A percentile compares a stretch with the other conserved stretches of the same genome.
phyloP scores from a whole-genome alignment of 1,140 invertebrate genomes.

The roundworm (Caenorhabditis elegans) region DNA sequence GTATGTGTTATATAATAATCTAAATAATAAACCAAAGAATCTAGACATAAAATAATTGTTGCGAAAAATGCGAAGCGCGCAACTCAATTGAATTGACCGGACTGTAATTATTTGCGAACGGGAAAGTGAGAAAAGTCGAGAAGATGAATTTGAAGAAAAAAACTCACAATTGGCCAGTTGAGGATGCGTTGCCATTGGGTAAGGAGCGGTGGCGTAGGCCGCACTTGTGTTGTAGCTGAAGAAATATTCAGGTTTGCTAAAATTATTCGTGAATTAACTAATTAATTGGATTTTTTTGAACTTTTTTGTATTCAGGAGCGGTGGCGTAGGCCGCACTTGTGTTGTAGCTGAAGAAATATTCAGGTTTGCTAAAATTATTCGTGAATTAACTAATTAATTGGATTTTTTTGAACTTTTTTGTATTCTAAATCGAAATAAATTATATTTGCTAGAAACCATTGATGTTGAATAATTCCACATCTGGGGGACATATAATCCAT shows the following conservation, averaged over 20 bases:
- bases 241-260: too few relatives aligned
- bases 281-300: too few relatives aligned
- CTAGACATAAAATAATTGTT: constrained; percentile 15
- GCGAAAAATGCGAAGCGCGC: not conserved
- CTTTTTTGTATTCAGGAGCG: too few relatives aligned
- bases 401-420: too few relatives aligned
- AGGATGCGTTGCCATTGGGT: constrained; percentile 7
- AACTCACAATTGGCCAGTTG: constrained; percentile 23
- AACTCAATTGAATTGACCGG: not conserved
- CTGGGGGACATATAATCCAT: too few relatives aligned
- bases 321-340: not conserved
- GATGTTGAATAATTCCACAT: too few relatives aligned
- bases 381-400: too few relatives aligned
- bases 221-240: not conserved
- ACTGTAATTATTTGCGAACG: not conserved
- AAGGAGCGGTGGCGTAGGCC: not conserved
- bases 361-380: too few relatives aligned
- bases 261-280: too few relatives aligned
- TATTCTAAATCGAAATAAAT: too few relatives aligned
- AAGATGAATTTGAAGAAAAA: constrained; percentile 1
- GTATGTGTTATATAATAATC: constrained; percentile 2
- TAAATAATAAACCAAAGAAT: not conserved
- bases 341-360: not conserved
- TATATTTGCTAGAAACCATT: too few relatives aligned
- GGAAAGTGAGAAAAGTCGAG: constrained; percentile 2